Base-by-base conservation (phyloP, 2,888 invertebrate species). In the Tachystola acroxantha region DNA sequence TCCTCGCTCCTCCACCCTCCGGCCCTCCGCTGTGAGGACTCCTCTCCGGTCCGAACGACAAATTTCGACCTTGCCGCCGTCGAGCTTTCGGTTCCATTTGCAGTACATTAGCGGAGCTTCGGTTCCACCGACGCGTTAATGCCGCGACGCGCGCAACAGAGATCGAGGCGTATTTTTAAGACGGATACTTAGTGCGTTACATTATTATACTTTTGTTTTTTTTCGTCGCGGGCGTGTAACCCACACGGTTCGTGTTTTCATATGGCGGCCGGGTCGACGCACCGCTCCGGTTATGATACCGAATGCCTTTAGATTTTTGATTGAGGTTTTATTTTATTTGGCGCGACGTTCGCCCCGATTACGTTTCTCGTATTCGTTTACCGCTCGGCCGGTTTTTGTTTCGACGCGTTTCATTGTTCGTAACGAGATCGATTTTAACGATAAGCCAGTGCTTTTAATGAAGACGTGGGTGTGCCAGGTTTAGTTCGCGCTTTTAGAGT, bases 131-230 rank as follows among this genome's bases (percentile, higher is more conserved):
- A 57, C 68, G 69, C 70, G 77, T 63, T 76, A 73, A 73, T 68
- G 64, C 74, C 64, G 69, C 77, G 76, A 68, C 78, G 78, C 78
- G 77, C 79, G 73, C 78, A 74, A 64, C 71, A 57, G 60, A 69
- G 72, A 72, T 72, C 78, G 75, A 78, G 76, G 73, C 78, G 80
- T 81, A 81, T 79, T 78, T 79, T 80, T 76, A 82, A 85, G 81
- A 80, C 78, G 76, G 78, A 81, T 82, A 82, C 82, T 85, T 80
- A 81, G 82, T 80, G 77, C 77, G 79, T 82, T 81, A 80, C 80
- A 81, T 81, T 82, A 82, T 81, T 80, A 76, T 74, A 77, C 64
- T 77, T 79, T 74, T 73, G 74, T 77, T 79, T 76, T 77, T 78
- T 75, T 76, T 72, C 48, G 57, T 57, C 64, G 67, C 70, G 68